Base-by-base conservation (phyloP, 2,797 vertebrate species). In the Valencia hispanica region DNA sequence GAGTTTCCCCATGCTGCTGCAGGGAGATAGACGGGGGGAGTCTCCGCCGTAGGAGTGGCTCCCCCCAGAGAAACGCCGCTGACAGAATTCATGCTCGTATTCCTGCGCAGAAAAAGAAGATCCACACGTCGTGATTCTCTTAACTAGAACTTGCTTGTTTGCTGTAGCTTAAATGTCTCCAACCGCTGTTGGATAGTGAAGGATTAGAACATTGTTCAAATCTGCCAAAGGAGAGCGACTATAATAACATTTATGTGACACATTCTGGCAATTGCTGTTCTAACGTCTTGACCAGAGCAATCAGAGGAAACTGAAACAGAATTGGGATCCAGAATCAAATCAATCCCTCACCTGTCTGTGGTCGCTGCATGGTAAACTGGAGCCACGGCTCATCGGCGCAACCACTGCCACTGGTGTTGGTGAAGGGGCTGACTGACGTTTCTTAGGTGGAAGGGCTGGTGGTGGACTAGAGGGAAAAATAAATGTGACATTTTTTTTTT, bases 1-100 rank as follows among this genome's bases (percentile, higher is more conserved):
- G 69, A 99, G 97, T 77, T 99, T 99, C 72, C 97, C 97, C 18
- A 99, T 97, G 94, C 97, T 99, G 93, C 96, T 97, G 94, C 97
- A 98, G 0, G 98, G 97, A 0, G 98, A 99, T 66, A 99, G 96
- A 39, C 97, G 97, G 4, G 97, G 97, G 1, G 98, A 99, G 80
- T 99, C 98, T 0, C 97, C 97, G 0, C 97, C 97, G 0, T 97
- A 99, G 0, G 98, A 99, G 88, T 98, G 98, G 92, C 98, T 99
- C 81, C 98, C 97, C 2, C 98, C 97, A 0, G 98, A 99, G 80
- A 99, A 94, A 55, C 98, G 96, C 77, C 98, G 94, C 91, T 98
- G 97, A 32, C 97, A 97, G 83, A 96, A 97, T 82, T 99, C 97
- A 45, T 96, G 94, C 43, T 99, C 98, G 41, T 97, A 97, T 66